A percentile compares a stretch with the other conserved stretches of the same genome.
phyloP scores from a whole-genome alignment of 2,797 vertebrate genomes.

The Pipistrellus nathusii region DNA sequence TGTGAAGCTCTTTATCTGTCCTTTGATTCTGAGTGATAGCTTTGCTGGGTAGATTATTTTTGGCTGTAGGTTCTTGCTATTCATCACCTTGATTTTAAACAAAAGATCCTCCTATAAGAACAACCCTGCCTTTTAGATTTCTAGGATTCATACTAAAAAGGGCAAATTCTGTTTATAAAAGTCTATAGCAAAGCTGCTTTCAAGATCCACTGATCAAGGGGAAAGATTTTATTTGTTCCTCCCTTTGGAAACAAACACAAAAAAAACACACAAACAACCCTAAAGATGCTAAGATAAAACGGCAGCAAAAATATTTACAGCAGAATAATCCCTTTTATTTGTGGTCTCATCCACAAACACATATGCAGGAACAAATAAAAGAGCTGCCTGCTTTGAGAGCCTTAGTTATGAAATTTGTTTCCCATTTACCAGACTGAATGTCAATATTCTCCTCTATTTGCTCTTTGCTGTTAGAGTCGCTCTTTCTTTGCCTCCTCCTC shows the following conservation, averaged over 20 bases:
- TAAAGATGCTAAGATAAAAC: conserved; percentile 77
- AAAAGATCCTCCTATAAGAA: conserved; percentile 44
- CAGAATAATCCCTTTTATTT: conserved; percentile 69
- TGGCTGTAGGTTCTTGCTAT: too few species aligned
- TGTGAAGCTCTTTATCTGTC: too few species aligned
- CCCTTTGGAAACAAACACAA: too few species aligned
- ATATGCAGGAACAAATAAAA: not conserved
- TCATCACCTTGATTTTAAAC: not conserved
- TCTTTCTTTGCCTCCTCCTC: not conserved
- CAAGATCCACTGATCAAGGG: conserved; percentile 81
- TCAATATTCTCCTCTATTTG: not conserved
- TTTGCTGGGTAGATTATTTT: too few species aligned
- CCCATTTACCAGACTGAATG: not conserved
- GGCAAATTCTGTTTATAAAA: conserved; percentile 77
- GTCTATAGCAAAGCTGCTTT: conserved; percentile 76
- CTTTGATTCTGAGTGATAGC: too few species aligned
- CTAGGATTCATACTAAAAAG: conserved; percentile 50
- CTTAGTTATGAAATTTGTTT: not conserved
- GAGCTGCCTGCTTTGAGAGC: conserved; percentile 18
- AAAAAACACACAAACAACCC: conserved; percentile 44
- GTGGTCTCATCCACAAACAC: conserved; percentile 40
- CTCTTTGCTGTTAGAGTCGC: not conserved
- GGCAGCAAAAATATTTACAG: conserved; percentile 77
- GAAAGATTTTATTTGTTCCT: conserved; percentile 41
- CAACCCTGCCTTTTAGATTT: conserved; percentile 36